These are phyloP conservation scores for Stenolophus ochropezus DNA, from an alignment of 2,888 invertebrate genomes.

Conservation along the genomic window DNA sequence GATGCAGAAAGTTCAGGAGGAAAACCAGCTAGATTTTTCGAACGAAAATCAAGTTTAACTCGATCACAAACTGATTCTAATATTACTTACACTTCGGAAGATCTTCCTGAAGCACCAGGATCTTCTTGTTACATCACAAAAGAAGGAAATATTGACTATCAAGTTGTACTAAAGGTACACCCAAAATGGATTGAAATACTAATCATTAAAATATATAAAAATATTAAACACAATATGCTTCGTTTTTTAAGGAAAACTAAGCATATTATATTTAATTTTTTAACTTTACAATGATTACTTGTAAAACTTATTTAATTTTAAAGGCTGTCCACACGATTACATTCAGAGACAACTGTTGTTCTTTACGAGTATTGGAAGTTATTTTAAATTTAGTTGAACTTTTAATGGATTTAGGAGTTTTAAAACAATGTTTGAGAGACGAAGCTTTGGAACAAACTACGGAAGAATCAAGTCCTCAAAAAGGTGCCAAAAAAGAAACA, in stretches of 20 bases:
- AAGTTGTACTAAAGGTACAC: conserved; percentile 87
- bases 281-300: no score
- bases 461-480: conserved; percentile 48
- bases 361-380: conserved; percentile 92
- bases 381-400: conserved; percentile 94
- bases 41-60: conserved; percentile 83
- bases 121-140: conserved; percentile 94
- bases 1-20: conserved; percentile 80
- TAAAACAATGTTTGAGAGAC: conserved; percentile 77
- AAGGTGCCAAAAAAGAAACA: conserved; percentile 54
- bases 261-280: no score
- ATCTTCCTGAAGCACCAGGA: conserved; percentile 91
- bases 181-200: no score
- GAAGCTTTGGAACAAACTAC: conserved; percentile 71
- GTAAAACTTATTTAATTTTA: conserved; percentile 1
- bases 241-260: no score
- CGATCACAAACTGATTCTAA: conserved; percentile 95
- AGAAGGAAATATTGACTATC: conserved; percentile 95
- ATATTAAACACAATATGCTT: no score
- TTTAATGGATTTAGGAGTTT: conserved; percentile 91
- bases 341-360: conserved; percentile 89
- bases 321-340: conserved; percentile 92
- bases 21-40: conserved; percentile 78
- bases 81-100: conserved; percentile 90
- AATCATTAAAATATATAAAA: conserved; percentile 4